A percentile compares a stretch with the other conserved stretches of the same genome.
phyloP scores from a whole-genome alignment of 1,140 invertebrate species.

The Drosophila carrolli region DNA sequence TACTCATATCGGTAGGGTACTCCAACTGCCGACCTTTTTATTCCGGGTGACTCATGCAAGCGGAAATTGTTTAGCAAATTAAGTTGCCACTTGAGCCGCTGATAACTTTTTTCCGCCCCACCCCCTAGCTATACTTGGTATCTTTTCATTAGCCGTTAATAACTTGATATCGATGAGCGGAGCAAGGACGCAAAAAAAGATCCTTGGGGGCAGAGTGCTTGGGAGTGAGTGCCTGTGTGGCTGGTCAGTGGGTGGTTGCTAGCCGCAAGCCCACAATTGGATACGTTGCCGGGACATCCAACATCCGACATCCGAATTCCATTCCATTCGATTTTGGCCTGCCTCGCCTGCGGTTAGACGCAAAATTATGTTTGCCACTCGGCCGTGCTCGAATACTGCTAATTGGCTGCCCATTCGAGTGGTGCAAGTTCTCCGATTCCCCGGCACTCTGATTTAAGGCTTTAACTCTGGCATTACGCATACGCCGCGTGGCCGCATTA shows the following conservation, averaged over 20 bases:
- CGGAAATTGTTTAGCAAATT: conserved; percentile 75
- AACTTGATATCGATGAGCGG: conserved; percentile 76
- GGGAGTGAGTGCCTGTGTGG: background rate
- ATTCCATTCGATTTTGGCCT: conserved; percentile 14
- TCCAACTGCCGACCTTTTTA: background rate
- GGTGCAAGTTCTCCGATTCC: conserved; percentile 1
- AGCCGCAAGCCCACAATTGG: conserved; percentile 47
- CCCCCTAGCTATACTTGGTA: conserved; percentile 6
- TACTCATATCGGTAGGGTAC: conserved; percentile 17
- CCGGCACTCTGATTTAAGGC: conserved; percentile 48
- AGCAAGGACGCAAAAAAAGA: conserved; percentile 9
- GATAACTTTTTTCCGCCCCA: conserved; percentile 41
- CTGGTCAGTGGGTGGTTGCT: conserved; percentile 22
- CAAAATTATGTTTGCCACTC: conserved; percentile 65
- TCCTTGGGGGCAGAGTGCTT: conserved; percentile 17
- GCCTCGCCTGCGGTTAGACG: conserved; percentile 62
- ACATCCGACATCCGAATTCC: conserved; percentile 24
- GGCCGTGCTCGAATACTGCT: conserved; percentile 42
- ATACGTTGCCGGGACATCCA: conserved; percentile 34
- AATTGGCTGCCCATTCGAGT: conserved; percentile 60
- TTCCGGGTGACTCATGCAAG: conserved; percentile 40
- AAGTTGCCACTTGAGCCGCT: conserved; percentile 73
- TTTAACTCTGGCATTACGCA: conserved; percentile 63
- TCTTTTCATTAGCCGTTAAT: conserved; percentile 78
- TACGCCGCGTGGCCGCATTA: conserved; percentile 56